Evolutionary conservation across 2,888 invertebrate species (phyloP).

Genomic region (Protophormia terraenovae): DNA sequence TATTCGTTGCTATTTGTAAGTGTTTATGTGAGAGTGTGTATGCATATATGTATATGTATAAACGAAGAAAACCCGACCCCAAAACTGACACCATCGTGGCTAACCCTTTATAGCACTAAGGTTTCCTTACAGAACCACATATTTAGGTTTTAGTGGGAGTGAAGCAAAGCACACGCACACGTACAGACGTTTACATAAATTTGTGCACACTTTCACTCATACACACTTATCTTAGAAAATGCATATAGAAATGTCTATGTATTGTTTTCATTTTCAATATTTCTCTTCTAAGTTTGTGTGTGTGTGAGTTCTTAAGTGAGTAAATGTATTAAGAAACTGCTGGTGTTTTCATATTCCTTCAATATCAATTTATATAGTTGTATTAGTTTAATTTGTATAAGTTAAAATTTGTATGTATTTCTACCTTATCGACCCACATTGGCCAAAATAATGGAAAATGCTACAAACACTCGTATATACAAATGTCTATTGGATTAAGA

Average conservation of each 20-base stretch:
- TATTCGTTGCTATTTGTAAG: too few relatives aligned
- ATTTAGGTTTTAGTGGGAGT: constrained; percentile 82
- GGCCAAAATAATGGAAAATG: constrained; percentile 40
- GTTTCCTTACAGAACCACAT: constrained; percentile 82
- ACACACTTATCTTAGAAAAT: background rate
- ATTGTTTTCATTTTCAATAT: constrained; percentile 40
- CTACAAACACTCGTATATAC: background rate
- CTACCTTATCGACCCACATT: constrained; percentile 63
- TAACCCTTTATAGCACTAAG: constrained; percentile 82
- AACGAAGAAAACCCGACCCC: constrained; percentile 77
- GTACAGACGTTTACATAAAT: constrained; percentile 21
- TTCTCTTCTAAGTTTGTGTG: constrained; percentile 1
- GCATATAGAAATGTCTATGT: constrained; percentile 31
- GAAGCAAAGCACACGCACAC: constrained; percentile 77
- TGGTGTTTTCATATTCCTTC: background rate
- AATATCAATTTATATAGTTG: background rate
- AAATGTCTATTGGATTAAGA: background rate
- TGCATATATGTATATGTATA: constrained; percentile 29
- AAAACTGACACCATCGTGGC: constrained; percentile 81
- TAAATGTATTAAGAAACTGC: constrained; percentile 19
- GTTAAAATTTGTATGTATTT: background rate
- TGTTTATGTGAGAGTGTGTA: background rate
- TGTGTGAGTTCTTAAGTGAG: background rate
- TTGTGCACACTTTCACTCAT: constrained; percentile 45
- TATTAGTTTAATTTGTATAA: background rate